Base-by-base conservation (phyloP, 2,113 vertebrate genomes). In the Phrynosoma blainvillii region DNA sequence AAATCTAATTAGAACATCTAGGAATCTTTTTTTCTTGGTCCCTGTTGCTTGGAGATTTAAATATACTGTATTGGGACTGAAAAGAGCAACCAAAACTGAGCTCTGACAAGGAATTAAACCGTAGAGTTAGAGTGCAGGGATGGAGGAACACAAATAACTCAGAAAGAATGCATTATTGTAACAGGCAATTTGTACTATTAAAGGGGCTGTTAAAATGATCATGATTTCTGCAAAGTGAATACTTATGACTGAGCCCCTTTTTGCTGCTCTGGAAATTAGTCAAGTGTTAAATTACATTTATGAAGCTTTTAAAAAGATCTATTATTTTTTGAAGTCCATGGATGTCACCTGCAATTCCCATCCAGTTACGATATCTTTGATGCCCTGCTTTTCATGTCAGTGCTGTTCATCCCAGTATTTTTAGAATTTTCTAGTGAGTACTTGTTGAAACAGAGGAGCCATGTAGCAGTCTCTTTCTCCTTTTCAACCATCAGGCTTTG, bases 141-240 rank as follows among this genome's bases (percentile, higher is more conserved):
- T 87, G 87, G 76, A 62, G 78, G 66, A 54, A 11, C 23, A 85
- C 85, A 91, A 84, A 85, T 52, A 56, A 75, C 30, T 76, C 65
- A 75, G 36, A 92, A 76, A 87, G 14, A 68, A 10, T 12, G 73
- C 40, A 23, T 66, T 84, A n/a, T 79, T 59, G 1, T 59, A 68
- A 52, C 32, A 32, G 36, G 5, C 59, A 77, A 62, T 30, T 40
- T 20, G 20, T 75, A 21, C 83, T 59, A 20, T 36, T 82, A 36
- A 25, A n/a, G 52, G 16, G 42, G 74, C 73, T 77, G 30, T 85
- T 85, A 40, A 65, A 85, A 76, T 12, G 25, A 20, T 7, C n/a
- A 5, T 79, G 40, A 16, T 86, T 32, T 68, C 25, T 25, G 40
- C 75, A 86, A 27, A 7, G 36, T 30, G 59, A 86, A 77, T 14